Conservation (phyloP, 1,140 invertebrate species). For the Diplogasteroides magnus region DNA sequence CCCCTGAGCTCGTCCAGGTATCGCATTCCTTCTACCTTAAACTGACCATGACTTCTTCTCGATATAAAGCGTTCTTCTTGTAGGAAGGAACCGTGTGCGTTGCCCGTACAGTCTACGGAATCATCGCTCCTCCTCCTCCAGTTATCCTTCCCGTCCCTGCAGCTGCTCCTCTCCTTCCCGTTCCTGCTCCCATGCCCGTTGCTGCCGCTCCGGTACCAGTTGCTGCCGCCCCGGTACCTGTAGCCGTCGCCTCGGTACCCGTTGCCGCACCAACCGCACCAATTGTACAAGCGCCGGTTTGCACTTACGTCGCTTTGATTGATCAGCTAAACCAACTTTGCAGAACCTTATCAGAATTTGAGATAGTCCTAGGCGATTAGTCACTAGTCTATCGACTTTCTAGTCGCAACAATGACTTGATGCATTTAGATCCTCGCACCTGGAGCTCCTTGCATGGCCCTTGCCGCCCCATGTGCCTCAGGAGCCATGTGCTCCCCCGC, state of each 20-base stretch:
- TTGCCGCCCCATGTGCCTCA: slow-evolving; percentile 29
- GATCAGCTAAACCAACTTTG: too few relatives aligned
- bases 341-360: too few relatives aligned
- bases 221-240: slow-evolving; percentile 17
- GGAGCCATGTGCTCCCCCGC: slow-evolving; percentile 35
- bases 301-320: too few relatives aligned
- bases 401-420: too few relatives aligned
- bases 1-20: slow-evolving; percentile 45
- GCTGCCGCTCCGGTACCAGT: background rate
- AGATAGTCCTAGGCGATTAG: too few relatives aligned
- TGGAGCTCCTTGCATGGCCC: slow-evolving; percentile 34
- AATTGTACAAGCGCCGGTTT: too few relatives aligned
- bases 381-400: too few relatives aligned
- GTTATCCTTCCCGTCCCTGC: slow-evolving; percentile 22
- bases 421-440: slow-evolving; percentile 20
- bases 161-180: slow-evolving; percentile 11
- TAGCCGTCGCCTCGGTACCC: slow-evolving; percentile 15
- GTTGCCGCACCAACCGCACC: too few relatives aligned
- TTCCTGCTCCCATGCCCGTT: background rate
- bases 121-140: slow-evolving; percentile 28
- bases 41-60: too few relatives aligned
- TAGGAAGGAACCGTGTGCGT: slow-evolving; percentile 48
- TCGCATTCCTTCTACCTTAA: too few relatives aligned
- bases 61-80: too few relatives aligned
- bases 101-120: slow-evolving; percentile 42